Percentiles rank a stretch among this genome's conserved stretches.
Conservation (phyloP, 37 sponge, comb jelly and placozoan species). For the Diacarnus erythraeanus region DNA sequence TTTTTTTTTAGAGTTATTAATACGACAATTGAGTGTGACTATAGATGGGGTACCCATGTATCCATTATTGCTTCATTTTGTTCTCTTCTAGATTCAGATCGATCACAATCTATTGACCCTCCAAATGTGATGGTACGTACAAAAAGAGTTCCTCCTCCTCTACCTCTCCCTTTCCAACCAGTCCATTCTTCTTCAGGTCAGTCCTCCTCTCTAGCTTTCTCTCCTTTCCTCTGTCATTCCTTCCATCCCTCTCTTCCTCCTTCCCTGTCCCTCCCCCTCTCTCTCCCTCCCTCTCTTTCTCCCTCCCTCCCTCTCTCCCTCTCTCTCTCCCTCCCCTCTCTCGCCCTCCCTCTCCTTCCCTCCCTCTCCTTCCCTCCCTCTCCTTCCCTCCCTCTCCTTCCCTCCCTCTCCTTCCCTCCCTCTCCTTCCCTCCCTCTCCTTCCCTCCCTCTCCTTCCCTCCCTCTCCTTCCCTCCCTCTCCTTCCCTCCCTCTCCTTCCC, state of each 20-base stretch:
- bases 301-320: conserved; percentile 37
- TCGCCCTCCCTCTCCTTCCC: conserved; percentile 13
- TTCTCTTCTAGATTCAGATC: neutral
- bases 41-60: neutral
- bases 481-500: neutral
- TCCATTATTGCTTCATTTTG: neutral
- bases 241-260: conserved; percentile 32
- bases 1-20: no score
- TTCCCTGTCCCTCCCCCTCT: conserved; percentile 32
- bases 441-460: neutral
- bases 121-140: neutral
- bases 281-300: conserved; percentile 28
- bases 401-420: neutral
- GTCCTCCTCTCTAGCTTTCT: no score
- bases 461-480: conserved; percentile 1
- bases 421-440: neutral
- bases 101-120: conserved; percentile 8
- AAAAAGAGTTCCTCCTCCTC: conserved; percentile 10
- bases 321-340: conserved; percentile 39
- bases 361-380: conserved; percentile 15
- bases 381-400: neutral
- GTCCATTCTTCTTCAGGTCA: neutral
- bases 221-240: conserved; percentile 16
- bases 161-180: conserved; percentile 1
- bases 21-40: no score